Evolutionary conservation across 2,113 vertebrate genomes (phyloP).

Genomic region (Zosterops lateralis): DNA sequence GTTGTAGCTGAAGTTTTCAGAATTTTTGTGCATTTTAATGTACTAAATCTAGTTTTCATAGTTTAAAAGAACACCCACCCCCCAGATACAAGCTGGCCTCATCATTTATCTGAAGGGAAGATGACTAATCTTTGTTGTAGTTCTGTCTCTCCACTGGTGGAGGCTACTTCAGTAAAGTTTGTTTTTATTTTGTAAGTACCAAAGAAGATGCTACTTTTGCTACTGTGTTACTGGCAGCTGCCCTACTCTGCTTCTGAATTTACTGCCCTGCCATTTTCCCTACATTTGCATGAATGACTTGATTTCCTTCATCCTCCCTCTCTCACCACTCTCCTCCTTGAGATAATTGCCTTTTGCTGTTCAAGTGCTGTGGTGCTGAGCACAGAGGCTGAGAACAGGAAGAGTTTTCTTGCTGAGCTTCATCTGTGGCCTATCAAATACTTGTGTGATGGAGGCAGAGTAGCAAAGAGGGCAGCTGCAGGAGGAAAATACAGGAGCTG

Average conservation of each 20-base stretch:
- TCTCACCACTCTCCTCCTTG: neutral
- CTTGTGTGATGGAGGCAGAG: neutral
- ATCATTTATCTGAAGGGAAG: neutral
- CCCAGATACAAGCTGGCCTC: neutral
- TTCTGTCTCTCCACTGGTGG: neutral
- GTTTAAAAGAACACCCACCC: neutral
- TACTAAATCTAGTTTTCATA: neutral
- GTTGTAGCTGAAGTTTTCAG: neutral
- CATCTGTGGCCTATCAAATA: neutral
- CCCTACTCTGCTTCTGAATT: neutral
- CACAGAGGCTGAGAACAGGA: neutral
- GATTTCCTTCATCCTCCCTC: neutral
- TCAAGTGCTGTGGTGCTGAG: neutral
- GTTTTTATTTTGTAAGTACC: neutral
- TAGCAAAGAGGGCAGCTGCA: neutral
- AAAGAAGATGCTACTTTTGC: neutral
- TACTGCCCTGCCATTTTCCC: neutral
- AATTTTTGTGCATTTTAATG: neutral
- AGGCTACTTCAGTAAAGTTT: neutral
- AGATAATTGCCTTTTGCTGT: neutral
- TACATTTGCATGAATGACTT: neutral
- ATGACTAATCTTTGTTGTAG: neutral
- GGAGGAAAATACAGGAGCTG: neutral
- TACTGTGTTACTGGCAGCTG: neutral
- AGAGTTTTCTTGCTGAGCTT: neutral